Base-by-base conservation (phyloP, 2,113 vertebrate genomes). In the Merops nubicus region DNA sequence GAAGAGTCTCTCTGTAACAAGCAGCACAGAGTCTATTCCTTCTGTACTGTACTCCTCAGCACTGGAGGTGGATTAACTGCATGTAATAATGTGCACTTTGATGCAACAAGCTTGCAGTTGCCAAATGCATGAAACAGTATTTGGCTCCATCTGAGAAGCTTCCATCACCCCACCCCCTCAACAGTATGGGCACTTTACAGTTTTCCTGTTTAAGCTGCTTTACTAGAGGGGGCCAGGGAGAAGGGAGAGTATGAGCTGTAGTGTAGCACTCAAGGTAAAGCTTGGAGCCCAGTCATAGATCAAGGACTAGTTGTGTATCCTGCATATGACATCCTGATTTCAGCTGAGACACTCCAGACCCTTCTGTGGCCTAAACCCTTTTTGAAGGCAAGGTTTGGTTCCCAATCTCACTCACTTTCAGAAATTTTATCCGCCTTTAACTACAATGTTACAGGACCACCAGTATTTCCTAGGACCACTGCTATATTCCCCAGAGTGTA, bases 51-150 rank as follows among this genome's bases (percentile, higher is more conserved):
- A 28, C 12, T 38, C 33, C 80, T 63, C 50, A 38, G 78, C 31
- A 57, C 28, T 15, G 18, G 40, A 60, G 56, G 40, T 34, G 22
- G 11, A 59, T 62, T 51, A 69, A 48, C 33, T 48, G 42, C 56
- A 6, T 23, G 51, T 5, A 42, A 33, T 23, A 63, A 53, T 0
- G 0, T 13, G 43, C 56, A 72, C 1, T 5, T 64, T 57, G 15
- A 3, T 14, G 36, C 48, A 43, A 34, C n/a, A 62, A 65, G 4
- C 31, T 17, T 54, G 40, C 62, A 56, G 28, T 25, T 63, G 34
- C 34, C 53, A 68, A n/a, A 78, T 22, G n/a, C 34, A 20, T 15
- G 48, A 62, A 83, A 73, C 47, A 10, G 16, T 25, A n/a, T 23
- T 73, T 8, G 3, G n/a, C 38, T 90, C 51, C 1, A 0, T 22